Evolutionary conservation across 2,797 vertebrate species (phyloP).

Genomic region (Acipenser oxyrinchus): DNA sequence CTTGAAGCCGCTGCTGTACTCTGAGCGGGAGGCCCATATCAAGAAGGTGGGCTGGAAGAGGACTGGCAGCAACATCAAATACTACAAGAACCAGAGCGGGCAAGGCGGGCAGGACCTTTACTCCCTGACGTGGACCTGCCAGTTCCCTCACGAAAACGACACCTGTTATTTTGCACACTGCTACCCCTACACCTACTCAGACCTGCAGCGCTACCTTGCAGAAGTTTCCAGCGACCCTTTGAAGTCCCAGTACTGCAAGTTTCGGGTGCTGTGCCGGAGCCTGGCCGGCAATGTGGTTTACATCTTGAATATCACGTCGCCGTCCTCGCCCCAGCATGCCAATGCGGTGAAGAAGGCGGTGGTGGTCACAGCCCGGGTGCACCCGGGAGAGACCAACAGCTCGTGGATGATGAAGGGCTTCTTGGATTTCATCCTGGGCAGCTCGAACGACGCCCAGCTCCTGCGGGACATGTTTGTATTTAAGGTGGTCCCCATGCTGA

Average conservation of each 20-base stretch:
- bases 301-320: constrained; percentile 72
- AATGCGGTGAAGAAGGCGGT: constrained; percentile 60
- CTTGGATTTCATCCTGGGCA: constrained; percentile 77
- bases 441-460: constrained; percentile 67
- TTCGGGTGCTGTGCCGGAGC: constrained; percentile 73
- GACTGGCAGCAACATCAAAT: constrained; percentile 60
- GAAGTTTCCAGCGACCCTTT: constrained; percentile 51
- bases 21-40: constrained; percentile 58
- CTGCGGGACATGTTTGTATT: constrained; percentile 82
- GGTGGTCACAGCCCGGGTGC: constrained; percentile 77
- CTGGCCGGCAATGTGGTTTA: constrained; percentile 79
- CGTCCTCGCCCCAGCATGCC: constrained; percentile 21
- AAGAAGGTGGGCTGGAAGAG: constrained; percentile 67
- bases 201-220: constrained; percentile 69
- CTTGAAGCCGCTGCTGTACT: constrained; percentile 81
- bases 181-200: constrained; percentile 88
- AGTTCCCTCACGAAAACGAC: constrained; percentile 72
- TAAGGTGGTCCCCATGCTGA: constrained; percentile 91
- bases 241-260: constrained; percentile 58
- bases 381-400: constrained; percentile 78
- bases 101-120: constrained; percentile 44
- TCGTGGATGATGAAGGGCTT: constrained; percentile 93
- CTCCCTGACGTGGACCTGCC: constrained; percentile 75
- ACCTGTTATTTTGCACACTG: constrained; percentile 85
- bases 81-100: constrained; percentile 50